Base-by-base conservation (phyloP, 2,888 invertebrate species). In the Heliothis peltigera region DNA sequence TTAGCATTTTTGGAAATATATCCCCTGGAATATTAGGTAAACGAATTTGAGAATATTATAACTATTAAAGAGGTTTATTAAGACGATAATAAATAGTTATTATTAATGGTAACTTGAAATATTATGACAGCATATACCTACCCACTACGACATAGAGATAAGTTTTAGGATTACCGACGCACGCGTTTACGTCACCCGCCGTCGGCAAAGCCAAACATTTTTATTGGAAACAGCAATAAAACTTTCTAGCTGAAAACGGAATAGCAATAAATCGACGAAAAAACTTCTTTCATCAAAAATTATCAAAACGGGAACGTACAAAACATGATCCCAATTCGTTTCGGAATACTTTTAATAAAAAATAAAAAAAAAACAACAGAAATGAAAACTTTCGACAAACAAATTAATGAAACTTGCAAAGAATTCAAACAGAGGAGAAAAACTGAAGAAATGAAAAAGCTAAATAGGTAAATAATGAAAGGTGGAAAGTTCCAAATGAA, bases 401-500 rank as follows among this genome's bases (percentile, higher is more conserved):
- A 86, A 89, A 89, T 87, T 88, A 87, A 84, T 82, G 80, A 85
- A 87, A 87, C 79, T 85, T 80, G 57, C 65, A 84, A 89, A 89
- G 86, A 88, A 88, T 88, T 88, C 81, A 73, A 84, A 85, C 84
- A 87, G n/a, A n/a, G 84, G 79, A 79, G 81, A 70, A 83, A 84
- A 79, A 84, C 70, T 75, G 82, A 88, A 89, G 86, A 89, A 90
- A 87, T 80, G 84, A 82, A 85, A 85, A 87, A 88, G 85, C 83
- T 80, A 87, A 90, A 89, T 86, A 89, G 84, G 89, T 87, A 86
- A 88, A 90, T 90, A 91, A 89, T 89, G 86, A 87, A 85, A 88
- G 85, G 87, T 82, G 79, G 82, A 83, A 91, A 92, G 86, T 92
- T 92, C 84, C 79, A 84, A 90, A 90, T 88, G 84, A 91, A 81